Evolutionary conservation across 2,113 vertebrate species (phyloP), one percentile per base, ranked within the genome.

Genomic region (Ifrita kowaldi): DNA sequence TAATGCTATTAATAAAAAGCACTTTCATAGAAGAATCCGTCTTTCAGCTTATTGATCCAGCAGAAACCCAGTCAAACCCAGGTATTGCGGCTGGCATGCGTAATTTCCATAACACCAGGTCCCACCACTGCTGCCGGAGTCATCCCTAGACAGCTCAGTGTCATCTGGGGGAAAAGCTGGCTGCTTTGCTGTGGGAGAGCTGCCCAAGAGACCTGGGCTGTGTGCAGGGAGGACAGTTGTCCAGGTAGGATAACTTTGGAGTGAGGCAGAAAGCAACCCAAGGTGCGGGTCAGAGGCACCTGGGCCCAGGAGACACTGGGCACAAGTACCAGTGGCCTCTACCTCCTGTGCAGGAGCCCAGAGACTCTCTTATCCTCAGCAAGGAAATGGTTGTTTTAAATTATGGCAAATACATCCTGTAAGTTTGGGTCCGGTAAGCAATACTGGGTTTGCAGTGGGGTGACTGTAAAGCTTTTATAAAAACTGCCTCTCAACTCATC

Each of bases 21-120:
- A n/a, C 3, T 50, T 77, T 63, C 49, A 37, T 20, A 77, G 35
- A 56, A 15, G 10, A 62, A 41, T 55, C 30, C 55, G 30, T 27
- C n/a, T 69, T 69, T 76, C 56, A 35, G 35, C 18, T 76, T 63
- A 56, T 11, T 49, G 32, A 28, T 63, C 63, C 22, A 33, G 47
- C 0, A 0, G 62, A 55, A 69, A 62, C 12, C 12, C 62, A 35
- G 46, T 6, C 0, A 0, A 69, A 63, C 17, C 21, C 41, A 55
- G 26, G 13, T 28, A 62, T 1, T 53, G 26, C 7, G 7, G 28
- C 26, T 62, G 32, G 63, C 35, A 39, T 6, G 10, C 2, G 1
- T 16, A 23, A 71, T 55, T 65, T 49, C 32, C 2, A 0, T 44
- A 77, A 49, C 60, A 94, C n/a, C 47, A 64, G 53, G 18, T 35